Evolutionary conservation across 2,888 invertebrate species (phyloP).

Genomic region (Latrodectus elegans): DNA sequence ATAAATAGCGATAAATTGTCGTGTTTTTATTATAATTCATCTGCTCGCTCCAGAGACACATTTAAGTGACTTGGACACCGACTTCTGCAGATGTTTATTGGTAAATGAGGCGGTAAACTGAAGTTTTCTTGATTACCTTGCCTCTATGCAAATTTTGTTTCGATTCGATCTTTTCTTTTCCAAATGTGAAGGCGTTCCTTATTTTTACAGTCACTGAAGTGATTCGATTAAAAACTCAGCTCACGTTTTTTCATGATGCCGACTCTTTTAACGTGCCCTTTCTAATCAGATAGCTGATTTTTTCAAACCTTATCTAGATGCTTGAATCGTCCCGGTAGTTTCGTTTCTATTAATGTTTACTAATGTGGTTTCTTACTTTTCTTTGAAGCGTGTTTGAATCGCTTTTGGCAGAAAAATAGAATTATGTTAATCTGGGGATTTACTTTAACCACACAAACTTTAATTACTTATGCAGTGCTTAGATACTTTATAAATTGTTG

Average conservation of each 20-base stretch:
- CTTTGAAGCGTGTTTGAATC: no score
- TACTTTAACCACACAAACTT: no score
- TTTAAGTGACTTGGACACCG: slow-evolving; percentile 2
- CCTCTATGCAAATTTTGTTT: slow-evolving; percentile 19
- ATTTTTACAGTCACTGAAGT: background rate
- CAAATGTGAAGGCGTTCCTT: background rate
- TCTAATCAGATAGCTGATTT: slow-evolving; percentile 2
- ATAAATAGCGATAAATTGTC: slow-evolving; percentile 57
- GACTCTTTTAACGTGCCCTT: background rate
- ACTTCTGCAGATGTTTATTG: slow-evolving; percentile 15
- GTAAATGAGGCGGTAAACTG: slow-evolving; percentile 31
- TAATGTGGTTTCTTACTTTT: background rate
- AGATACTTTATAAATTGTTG: no score
- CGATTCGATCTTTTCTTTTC: background rate
- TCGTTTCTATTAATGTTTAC: slow-evolving; percentile 2
- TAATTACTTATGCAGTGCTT: no score
- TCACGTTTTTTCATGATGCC: slow-evolving; percentile 2
- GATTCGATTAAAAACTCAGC: background rate
- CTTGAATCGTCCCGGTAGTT: background rate
- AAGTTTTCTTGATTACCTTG: slow-evolving; percentile 11
- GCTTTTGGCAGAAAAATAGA: no score
- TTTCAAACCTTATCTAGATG: background rate
- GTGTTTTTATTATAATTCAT: slow-evolving; percentile 4
- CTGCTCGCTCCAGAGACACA: background rate
- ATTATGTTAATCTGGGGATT: no score